phyloP scores from a whole-genome alignment of 1,140 invertebrate genomes.

The Rhopalosiphum padi region DNA sequence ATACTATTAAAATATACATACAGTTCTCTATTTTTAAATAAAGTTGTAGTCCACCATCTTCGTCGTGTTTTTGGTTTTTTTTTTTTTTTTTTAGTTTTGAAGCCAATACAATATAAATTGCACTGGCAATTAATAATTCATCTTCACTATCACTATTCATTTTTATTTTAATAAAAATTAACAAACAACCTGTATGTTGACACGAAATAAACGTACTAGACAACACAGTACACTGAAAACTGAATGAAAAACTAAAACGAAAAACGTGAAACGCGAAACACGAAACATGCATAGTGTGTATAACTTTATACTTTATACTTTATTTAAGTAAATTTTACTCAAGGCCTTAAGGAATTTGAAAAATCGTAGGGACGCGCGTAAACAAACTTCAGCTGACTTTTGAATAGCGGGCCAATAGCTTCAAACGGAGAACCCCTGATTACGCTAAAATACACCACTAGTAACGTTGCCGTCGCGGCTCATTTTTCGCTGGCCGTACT shows the following conservation, averaged over 20 bases:
- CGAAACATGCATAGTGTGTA: neutral
- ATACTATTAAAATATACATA: neutral
- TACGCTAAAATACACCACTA: too few relatives aligned
- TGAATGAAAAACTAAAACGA: neutral
- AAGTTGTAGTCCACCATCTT: neutral
- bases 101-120: slow-evolving; percentile 8
- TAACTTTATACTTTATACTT: too few relatives aligned
- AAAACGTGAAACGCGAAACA: neutral
- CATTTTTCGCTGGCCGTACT: too few relatives aligned
- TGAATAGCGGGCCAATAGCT: too few relatives aligned
- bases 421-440: too few relatives aligned
- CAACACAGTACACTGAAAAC: neutral
- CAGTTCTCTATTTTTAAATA: neutral
- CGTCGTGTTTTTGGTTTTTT: neutral
- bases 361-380: too few relatives aligned
- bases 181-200: neutral
- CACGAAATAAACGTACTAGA: neutral
- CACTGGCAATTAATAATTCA: neutral
- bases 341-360: too few relatives aligned
- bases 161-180: neutral
- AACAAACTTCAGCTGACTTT: too few relatives aligned
- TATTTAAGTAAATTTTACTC: too few relatives aligned
- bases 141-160: neutral
- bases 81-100: neutral
- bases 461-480: too few relatives aligned